Percentiles rank a stretch among this genome's conserved stretches.
phyloP scores from a whole-genome alignment of 1,140 invertebrate species.

The Phenacoccus solenopsis region DNA sequence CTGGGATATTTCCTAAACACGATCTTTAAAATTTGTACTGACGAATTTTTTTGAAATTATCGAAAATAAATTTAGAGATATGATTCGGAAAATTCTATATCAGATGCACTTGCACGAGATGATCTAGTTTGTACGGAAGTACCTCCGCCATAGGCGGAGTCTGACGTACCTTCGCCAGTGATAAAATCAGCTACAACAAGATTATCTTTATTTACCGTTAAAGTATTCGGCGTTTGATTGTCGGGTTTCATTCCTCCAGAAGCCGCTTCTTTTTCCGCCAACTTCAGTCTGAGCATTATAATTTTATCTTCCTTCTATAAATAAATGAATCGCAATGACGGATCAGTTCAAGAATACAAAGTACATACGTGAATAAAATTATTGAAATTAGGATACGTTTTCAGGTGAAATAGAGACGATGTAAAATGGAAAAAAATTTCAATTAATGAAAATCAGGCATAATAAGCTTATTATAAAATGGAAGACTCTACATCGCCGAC shows the following conservation, averaged over 20 bases:
- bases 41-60: no score
- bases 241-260: conserved; percentile 32
- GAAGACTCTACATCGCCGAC: no score
- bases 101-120: conserved; percentile 61
- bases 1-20: no score
- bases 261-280: conserved; percentile 56
- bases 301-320: conserved; percentile 83
- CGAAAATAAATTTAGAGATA: conserved; percentile 53
- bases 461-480: no score
- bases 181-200: conserved; percentile 55
- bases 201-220: conserved; percentile 34
- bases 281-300: conserved; percentile 56
- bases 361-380: no score
- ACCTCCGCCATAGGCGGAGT: conserved; percentile 55
- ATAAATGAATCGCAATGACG: no score
- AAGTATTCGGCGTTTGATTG: conserved; percentile 25
- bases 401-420: no score
- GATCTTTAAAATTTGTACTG: no score
- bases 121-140: conserved; percentile 59
- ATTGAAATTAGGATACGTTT: no score
- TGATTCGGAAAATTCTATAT: conserved; percentile 76
- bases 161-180: conserved; percentile 61
- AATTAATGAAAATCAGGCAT: no score
- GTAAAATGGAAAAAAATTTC: background rate
- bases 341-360: no score